Base-by-base conservation (phyloP, 1,140 invertebrate genomes). In the Daktulosphaira vitifoliae region DNA sequence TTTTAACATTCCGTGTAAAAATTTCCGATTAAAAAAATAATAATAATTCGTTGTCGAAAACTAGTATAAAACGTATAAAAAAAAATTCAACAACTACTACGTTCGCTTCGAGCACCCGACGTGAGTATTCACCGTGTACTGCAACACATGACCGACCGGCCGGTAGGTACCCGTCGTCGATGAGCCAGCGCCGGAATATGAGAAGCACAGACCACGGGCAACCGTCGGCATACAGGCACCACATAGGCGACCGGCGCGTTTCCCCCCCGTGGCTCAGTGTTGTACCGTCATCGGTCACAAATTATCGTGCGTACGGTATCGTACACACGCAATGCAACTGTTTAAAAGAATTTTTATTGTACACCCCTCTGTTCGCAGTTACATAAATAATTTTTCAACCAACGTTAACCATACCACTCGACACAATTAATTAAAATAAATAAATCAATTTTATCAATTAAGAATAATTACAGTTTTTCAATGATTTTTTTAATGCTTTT, bases 101-200 rank as follows among this genome's bases (percentile, higher is more conserved):
- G 42, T 62, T 33, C 42, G n/a, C 29, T 33, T 33, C 18, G 56
- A 62, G 26, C 56, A 48, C 56, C 42, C 29, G 29, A 33, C 29
- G n/a, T 42, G 11, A 46, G 44, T 62, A 5, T 33, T 33, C 29
- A 33, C 38, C 56, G 29, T 38, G 54, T 59, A 59, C 54, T 59
- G 44, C 22, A 46, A 59, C 56, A 46, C 56, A 62, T 59, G 56
- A 62, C 56, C 42, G 26, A 39, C 56, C 56, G 56, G 56, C 56
- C 42, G 26, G 56, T 39, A 38, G 56, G 56, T 62, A 62, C 56
- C 39, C 56, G 42, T 46, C 56, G 56, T 62, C 56, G 56, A 62
- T 62, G 56, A 62, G 56, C 56, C 56, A 62, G 56, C 56, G 56
- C 56, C 56, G 56, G 56, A 62, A 62, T 62, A 62, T 62, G 56